A percentile compares a stretch with the other conserved stretches of the same genome.
Evolutionary conservation across 2,888 invertebrate species (phyloP).

Genomic region (Amphipoea oculea): DNA sequence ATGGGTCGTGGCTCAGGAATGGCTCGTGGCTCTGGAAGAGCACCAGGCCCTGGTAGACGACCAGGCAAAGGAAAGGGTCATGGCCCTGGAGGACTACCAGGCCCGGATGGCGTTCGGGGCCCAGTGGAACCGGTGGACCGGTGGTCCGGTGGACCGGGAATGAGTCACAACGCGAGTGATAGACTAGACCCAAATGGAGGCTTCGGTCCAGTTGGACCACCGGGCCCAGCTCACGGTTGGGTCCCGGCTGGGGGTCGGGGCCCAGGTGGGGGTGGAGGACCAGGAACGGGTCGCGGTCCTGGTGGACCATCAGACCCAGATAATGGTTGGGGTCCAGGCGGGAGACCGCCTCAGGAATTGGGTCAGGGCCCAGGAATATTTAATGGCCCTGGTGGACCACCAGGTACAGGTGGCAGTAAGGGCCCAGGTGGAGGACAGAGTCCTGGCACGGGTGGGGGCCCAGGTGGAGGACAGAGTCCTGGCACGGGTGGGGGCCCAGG

Average conservation of each 20-base stretch:
- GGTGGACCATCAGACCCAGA: neutral
- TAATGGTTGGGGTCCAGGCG: no score
- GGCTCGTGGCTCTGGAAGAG: neutral
- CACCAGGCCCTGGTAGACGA: neutral
- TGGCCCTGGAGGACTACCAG: neutral
- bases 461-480: no score
- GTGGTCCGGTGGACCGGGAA: no score
- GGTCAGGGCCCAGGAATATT: no score
- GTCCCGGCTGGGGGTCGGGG: neutral
- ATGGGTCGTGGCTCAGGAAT: neutral
- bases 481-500: no score
- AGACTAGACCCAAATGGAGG: neutral
- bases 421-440: no score
- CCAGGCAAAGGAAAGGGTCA: neutral
- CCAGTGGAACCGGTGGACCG: no score
- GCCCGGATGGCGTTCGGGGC: neutral
- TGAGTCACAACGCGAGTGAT: neutral
- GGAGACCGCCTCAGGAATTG: neutral
- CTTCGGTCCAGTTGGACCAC: slow-evolving; percentile 5
- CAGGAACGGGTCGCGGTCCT: neutral
- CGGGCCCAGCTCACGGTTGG: slow-evolving; percentile 20
- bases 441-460: no score
- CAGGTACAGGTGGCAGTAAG: no score
- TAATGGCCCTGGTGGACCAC: no score
- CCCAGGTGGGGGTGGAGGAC: neutral